Percentiles rank a stretch among this genome's conserved stretches.
Evolutionary conservation across 2,797 vertebrate species (phyloP).

Genomic region (Melanotaenia pygmaea): DNA sequence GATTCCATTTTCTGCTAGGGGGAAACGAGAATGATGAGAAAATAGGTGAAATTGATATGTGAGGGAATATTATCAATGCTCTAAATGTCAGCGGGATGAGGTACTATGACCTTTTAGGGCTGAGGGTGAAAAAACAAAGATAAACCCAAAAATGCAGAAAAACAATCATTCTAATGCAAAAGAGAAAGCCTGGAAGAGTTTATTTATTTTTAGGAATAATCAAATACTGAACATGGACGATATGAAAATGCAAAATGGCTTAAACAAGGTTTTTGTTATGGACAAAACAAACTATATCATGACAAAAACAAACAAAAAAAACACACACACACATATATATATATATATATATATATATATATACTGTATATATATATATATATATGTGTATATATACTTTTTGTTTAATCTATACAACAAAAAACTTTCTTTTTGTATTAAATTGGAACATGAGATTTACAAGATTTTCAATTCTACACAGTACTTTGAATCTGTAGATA

Average conservation of each 20-base stretch:
- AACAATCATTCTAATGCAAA: slow-evolving; percentile 72
- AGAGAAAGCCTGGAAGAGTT: slow-evolving; percentile 41
- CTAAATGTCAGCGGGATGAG: slow-evolving; percentile 85
- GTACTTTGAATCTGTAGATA: slow-evolving; percentile 39
- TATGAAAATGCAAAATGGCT: slow-evolving; percentile 18
- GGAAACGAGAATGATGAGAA: slow-evolving; percentile 87
- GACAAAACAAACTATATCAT: no score
- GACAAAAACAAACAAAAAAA: no score
- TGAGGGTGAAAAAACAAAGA: slow-evolving; percentile 65
- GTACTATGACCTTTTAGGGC: slow-evolving; percentile 79
- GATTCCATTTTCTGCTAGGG: slow-evolving; percentile 87
- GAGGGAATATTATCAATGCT: slow-evolving; percentile 87
- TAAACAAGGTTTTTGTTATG: slow-evolving; percentile 3
- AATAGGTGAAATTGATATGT: slow-evolving; percentile 90
- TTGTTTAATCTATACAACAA: slow-evolving; percentile 12
- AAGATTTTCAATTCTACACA: slow-evolving; percentile 4
- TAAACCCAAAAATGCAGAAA: slow-evolving; percentile 75
- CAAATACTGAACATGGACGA: slow-evolving; percentile 33
- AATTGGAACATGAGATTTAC: slow-evolving; percentile 5
- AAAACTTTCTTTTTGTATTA: slow-evolving; percentile 7
- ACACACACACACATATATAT: no score
- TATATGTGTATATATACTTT: no score
- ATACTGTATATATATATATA: no score
- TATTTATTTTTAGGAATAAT: slow-evolving; percentile 49
- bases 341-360: no score